Base-by-base conservation (phyloP, 2,113 vertebrate species). In the Eptatretus burgeri region DNA sequence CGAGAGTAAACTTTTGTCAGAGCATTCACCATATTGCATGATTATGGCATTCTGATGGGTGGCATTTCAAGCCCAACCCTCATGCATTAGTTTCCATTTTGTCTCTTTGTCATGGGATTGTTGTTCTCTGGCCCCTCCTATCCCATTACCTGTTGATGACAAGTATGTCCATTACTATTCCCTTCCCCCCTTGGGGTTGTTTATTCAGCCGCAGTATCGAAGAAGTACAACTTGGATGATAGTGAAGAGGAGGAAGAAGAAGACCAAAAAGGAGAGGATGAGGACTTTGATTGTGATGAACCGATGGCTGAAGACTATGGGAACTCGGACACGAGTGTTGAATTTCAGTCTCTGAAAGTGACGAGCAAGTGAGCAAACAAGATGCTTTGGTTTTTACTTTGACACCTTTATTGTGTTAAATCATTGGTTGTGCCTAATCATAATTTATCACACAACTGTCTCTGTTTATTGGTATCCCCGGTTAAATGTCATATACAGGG, bases 201-300 rank as follows among this genome's bases (percentile, higher is more conserved):
- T 56, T 65, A 19, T 65, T 62, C 41, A 13, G 2, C 70, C 93
- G 88, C 88, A 51, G 83, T 83, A 71, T 86, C 87, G 70, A 84
- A 86, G 51, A 98, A 98, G 71, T 98, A 98, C 66, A 95, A 85
- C 1, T 95, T 95, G 67, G 91, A 98, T 71, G 93, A 94, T 79
- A 94, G 87, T 1, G 88, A 95, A 75, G 88, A 89, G 19, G 88
- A 94, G 66, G 81, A 82, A 1, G 81, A 78, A 63, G 81, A 77
- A 0, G 86, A 75, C 9, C 79, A 82, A 50, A 74, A 72, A 14
- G 14, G 11, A 13, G 49, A 50, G 9, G 71, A 74, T 66, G 64
- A 68, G 66, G 72, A 71, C 69, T 74, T 73, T 13, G 76, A 75
- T 65, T 78, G 79, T 62, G 76, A 78, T 66, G 72, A 78, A 68